phyloP scores from a whole-genome alignment of 2,113 vertebrate species.

The Athene cunicularia region DNA sequence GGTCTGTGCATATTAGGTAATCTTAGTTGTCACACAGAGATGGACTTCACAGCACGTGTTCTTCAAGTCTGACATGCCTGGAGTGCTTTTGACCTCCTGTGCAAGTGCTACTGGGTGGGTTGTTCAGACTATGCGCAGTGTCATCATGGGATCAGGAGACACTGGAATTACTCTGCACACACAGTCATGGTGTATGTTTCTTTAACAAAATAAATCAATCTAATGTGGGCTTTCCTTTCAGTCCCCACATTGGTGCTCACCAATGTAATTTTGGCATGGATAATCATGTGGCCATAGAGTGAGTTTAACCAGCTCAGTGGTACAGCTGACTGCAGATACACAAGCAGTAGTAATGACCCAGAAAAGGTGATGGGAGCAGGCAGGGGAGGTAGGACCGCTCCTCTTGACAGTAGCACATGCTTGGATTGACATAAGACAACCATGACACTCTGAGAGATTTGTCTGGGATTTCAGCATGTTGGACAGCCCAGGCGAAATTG shows the following conservation, averaged over 20 bases:
- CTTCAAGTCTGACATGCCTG: neutral
- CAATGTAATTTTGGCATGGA: neutral
- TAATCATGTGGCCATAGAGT: neutral
- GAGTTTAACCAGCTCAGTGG: neutral
- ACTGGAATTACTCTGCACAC: neutral
- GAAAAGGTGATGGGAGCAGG: neutral
- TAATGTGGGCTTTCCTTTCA: neutral
- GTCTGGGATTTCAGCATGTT: neutral
- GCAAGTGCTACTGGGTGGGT: neutral
- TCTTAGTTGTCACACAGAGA: neutral
- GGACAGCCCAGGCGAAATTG: neutral
- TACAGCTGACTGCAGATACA: neutral
- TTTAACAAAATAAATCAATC: neutral
- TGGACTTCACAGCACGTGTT: neutral
- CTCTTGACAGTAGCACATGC: neutral
- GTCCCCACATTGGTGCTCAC: neutral
- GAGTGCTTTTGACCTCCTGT: neutral
- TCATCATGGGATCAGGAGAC: neutral
- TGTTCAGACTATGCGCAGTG: neutral
- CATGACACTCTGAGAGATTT: neutral
- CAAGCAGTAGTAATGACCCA: neutral
- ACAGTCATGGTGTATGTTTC: neutral
- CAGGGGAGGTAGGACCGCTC: neutral
- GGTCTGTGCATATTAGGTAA: neutral
- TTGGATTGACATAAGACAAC: neutral